Evolutionary conservation across 2,113 vertebrate genomes (phyloP).

Genomic region (Micronycteris hirsuta): DNA sequence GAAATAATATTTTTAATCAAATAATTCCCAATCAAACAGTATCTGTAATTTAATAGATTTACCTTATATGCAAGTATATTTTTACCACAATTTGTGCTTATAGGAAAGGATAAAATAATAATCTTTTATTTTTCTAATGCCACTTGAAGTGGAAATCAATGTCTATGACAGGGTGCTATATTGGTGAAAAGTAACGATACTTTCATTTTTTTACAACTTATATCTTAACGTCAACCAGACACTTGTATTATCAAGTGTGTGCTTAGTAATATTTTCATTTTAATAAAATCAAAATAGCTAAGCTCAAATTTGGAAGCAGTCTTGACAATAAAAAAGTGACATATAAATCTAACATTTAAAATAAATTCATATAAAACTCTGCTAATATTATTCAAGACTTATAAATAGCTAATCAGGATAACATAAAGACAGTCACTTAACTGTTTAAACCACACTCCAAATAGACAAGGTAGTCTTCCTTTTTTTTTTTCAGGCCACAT

Average conservation of each 20-base stretch:
- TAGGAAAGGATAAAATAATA: neutral
- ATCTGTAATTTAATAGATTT: neutral
- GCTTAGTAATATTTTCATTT: neutral
- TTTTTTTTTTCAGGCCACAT: neutral
- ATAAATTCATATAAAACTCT: neutral
- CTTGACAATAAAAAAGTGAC: neutral
- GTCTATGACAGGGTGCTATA: neutral
- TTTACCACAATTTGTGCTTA: neutral
- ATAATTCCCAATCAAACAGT: neutral
- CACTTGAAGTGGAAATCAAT: neutral
- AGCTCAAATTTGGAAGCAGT: neutral
- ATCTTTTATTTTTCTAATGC: neutral
- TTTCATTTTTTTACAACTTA: neutral
- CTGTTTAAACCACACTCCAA: neutral
- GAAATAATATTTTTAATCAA: neutral
- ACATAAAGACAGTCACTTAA: neutral
- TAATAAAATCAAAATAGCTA: neutral
- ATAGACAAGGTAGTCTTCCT: neutral
- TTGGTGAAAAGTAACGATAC: neutral
- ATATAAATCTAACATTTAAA: neutral
- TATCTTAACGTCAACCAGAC: neutral
- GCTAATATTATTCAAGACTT: neutral
- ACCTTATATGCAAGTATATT: neutral
- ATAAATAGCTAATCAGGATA: neutral
- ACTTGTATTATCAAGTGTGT: neutral